These are phyloP conservation scores for Aphrophora alni DNA, from an alignment of 2,888 invertebrate species.

Conservation along the genomic window DNA sequence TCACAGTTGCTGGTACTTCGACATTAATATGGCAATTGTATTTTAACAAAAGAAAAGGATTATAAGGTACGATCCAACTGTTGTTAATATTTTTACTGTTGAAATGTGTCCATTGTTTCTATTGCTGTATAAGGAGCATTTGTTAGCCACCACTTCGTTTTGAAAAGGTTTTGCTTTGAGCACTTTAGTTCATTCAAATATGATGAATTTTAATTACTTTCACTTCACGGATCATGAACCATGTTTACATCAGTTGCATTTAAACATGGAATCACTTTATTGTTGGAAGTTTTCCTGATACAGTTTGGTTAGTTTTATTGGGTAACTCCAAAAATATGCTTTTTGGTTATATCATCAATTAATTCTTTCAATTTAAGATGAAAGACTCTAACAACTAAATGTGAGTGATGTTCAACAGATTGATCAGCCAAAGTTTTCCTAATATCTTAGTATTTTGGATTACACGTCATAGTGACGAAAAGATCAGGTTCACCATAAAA, in stretches of 20 bases:
- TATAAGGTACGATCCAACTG: slow-evolving; percentile 45
- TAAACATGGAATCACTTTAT: slow-evolving; percentile 17
- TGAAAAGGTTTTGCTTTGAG: slow-evolving; percentile 54
- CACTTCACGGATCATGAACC: slow-evolving; percentile 56
- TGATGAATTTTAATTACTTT: slow-evolving; percentile 52
- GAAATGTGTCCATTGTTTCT: slow-evolving; percentile 34
- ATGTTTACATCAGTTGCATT: slow-evolving; percentile 41
- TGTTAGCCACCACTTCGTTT: slow-evolving; percentile 42
- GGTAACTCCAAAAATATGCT: too few species aligned
- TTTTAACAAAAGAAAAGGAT: too few species aligned
- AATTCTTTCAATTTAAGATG: too few species aligned
- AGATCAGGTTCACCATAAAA: too few species aligned
- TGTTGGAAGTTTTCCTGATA: slow-evolving; percentile 22
- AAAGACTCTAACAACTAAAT: too few species aligned
- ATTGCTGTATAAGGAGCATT: slow-evolving; percentile 54
- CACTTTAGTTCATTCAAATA: slow-evolving; percentile 57
- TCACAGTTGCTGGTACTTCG: too few species aligned
- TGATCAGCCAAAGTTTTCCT: too few species aligned
- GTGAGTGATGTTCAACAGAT: too few species aligned
- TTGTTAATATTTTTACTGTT: slow-evolving; percentile 38
- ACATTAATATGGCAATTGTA: too few species aligned
- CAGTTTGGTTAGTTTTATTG: neutral
- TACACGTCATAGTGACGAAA: too few species aligned
- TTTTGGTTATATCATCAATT: too few species aligned
- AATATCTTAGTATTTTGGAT: too few species aligned